Conservation (phyloP, 2,888 invertebrate genomes). For the Serripes groenlandicus region DNA sequence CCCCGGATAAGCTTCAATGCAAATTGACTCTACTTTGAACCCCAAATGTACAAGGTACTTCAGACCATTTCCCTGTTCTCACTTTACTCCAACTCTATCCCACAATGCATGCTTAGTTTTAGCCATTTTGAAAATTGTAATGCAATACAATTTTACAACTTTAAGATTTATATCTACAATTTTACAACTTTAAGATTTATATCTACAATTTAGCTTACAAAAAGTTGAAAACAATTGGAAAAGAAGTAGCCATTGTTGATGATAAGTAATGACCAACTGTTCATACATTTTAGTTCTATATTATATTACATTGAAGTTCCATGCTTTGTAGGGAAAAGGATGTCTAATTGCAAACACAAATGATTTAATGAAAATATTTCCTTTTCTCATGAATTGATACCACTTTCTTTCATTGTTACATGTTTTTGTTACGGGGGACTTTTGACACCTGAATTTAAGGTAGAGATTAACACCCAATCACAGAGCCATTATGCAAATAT, state of each 20-base stretch:
- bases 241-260: no score
- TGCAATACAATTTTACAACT: no score
- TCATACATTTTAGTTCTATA: no score
- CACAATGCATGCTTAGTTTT: background rate
- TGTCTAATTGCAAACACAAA: background rate
- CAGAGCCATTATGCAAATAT: slow-evolving; percentile 44
- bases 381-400: slow-evolving; percentile 51
- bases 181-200: no score
- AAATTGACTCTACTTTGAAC: slow-evolving; percentile 42
- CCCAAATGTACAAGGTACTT: slow-evolving; percentile 35
- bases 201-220: no score
- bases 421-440: slow-evolving; percentile 27
- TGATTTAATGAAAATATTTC: slow-evolving; percentile 57
- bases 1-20: slow-evolving; percentile 40
- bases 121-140: background rate
- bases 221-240: no score
- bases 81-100: background rate
- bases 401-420: slow-evolving; percentile 37
- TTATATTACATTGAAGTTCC: no score
- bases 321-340: no score
- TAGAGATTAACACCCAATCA: slow-evolving; percentile 43
- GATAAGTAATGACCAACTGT: no score
- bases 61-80: slow-evolving; percentile 26
- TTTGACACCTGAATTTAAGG: slow-evolving; percentile 66
- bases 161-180: no score